Conservation (phyloP, 2,113 vertebrate species). For the Hemicordylus capensis region DNA sequence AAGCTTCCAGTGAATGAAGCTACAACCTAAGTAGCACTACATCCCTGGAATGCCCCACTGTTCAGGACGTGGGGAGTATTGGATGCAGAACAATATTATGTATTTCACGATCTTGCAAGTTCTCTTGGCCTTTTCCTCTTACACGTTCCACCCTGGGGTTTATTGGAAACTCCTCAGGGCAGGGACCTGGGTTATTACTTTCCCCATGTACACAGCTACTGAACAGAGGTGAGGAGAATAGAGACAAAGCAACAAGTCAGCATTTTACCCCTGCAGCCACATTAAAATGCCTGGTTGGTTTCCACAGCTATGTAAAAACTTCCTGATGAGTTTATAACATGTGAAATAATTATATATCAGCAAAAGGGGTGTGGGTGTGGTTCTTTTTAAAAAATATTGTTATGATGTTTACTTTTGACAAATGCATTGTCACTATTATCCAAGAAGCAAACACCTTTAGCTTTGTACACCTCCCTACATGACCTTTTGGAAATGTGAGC, state of each 20-base stretch:
- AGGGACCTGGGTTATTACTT: slow-evolving; percentile 38
- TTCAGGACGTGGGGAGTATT: slow-evolving; percentile 22
- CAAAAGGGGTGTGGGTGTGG: background rate
- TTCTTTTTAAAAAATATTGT: background rate
- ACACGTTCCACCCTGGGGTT: slow-evolving; percentile 49
- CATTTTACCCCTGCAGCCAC: background rate
- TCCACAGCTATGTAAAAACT: slow-evolving; percentile 8
- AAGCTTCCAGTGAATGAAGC: too few relatives aligned
- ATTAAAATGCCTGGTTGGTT: slow-evolving; percentile 24
- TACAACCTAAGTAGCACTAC: too few relatives aligned
- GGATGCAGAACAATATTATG: background rate
- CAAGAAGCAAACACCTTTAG: background rate
- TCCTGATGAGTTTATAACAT: slow-evolving; percentile 25
- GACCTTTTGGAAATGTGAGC: background rate
- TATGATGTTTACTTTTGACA: background rate
- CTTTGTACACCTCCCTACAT: background rate
- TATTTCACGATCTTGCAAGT: slow-evolving; percentile 52
- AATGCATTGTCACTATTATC: background rate
- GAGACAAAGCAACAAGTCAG: slow-evolving; percentile 41
- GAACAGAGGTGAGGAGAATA: slow-evolving; percentile 30
- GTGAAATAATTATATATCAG: background rate
- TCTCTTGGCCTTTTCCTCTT: slow-evolving; percentile 32
- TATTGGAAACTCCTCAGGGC: slow-evolving; percentile 46
- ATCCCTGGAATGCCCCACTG: too few relatives aligned
- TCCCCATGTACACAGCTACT: rapidly evolving